Percentiles rank a stretch among this genome's conserved stretches.
Evolutionary conservation across 2,888 invertebrate genomes (phyloP).

Genomic region (Metopia argyrocephala): DNA sequence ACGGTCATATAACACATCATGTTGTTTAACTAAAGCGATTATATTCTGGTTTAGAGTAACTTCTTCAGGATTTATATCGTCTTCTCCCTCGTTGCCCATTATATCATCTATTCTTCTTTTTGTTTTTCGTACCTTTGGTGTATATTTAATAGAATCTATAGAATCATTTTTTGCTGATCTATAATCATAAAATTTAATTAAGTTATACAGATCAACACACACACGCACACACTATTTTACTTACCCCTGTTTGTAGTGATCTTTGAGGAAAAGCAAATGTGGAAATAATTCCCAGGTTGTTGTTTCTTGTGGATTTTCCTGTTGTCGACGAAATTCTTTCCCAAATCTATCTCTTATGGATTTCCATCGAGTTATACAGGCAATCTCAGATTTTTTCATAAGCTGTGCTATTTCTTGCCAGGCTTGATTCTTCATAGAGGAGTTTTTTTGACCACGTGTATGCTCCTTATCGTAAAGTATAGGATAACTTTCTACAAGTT

Average conservation of each 20-base stretch:
- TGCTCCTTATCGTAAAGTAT: constrained; percentile 73
- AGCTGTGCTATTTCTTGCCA: constrained; percentile 71
- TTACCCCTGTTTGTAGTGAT: constrained; percentile 74
- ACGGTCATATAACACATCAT: constrained; percentile 73
- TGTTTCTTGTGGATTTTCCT: constrained; percentile 70
- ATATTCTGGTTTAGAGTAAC: constrained; percentile 70
- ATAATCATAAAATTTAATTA: neutral
- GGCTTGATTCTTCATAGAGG: constrained; percentile 71
- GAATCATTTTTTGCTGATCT: constrained; percentile 56
- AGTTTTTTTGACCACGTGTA: constrained; percentile 70
- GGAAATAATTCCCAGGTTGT: constrained; percentile 75
- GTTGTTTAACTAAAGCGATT: constrained; percentile 71
- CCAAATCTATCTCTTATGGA: constrained; percentile 75
- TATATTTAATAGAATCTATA: constrained; percentile 69
- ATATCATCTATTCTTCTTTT: constrained; percentile 35
- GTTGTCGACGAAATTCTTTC: constrained; percentile 72
- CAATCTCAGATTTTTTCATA: constrained; percentile 72
- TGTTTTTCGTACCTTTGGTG: constrained; percentile 66
- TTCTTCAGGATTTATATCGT: constrained; percentile 66
- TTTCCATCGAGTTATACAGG: constrained; percentile 75
- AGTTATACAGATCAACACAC: neutral
- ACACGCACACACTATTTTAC: neutral
- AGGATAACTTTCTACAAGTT: constrained; percentile 70
- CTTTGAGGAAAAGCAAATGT: constrained; percentile 71
- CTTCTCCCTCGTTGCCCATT: constrained; percentile 40